Conservation (phyloP, 1,140 invertebrate species). For the Argopecten irradians region DNA sequence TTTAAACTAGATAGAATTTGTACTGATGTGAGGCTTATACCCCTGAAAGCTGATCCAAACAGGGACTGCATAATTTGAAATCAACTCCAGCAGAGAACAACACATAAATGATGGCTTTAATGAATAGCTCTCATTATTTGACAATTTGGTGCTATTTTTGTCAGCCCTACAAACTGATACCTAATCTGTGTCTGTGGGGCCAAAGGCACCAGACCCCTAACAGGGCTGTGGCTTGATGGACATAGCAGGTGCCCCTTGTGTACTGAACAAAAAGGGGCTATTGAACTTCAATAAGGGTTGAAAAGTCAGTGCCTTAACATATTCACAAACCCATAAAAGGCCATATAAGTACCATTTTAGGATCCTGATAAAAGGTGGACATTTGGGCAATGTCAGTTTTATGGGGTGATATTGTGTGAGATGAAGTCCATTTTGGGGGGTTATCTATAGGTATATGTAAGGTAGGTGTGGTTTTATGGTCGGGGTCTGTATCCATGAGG, state of each 20-base stretch:
- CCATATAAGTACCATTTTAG: conserved; percentile 11
- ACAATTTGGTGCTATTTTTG: background rate
- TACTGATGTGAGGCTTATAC: background rate
- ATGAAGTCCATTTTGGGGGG: background rate
- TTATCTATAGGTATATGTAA: background rate
- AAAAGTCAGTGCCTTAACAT: background rate
- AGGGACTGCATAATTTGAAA: background rate
- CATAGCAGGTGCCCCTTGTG: conserved; percentile 19
- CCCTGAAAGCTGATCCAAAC: background rate
- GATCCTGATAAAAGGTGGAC: background rate
- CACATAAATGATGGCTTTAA: background rate
- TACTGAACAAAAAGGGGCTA: background rate
- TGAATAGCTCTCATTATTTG: conserved; percentile 12
- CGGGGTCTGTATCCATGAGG: background rate
- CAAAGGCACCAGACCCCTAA: background rate
- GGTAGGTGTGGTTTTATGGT: background rate
- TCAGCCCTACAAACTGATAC: background rate
- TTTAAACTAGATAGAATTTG: background rate
- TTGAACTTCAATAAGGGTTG: background rate
- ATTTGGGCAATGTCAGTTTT: background rate
- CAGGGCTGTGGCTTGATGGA: background rate
- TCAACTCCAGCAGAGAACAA: background rate
- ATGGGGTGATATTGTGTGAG: background rate
- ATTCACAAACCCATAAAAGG: background rate
- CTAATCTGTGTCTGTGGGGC: background rate